A percentile compares a stretch with the other conserved stretches of the same genome.
Conservation (phyloP, 2,888 invertebrate species). For the Sicus ferrugineus region DNA sequence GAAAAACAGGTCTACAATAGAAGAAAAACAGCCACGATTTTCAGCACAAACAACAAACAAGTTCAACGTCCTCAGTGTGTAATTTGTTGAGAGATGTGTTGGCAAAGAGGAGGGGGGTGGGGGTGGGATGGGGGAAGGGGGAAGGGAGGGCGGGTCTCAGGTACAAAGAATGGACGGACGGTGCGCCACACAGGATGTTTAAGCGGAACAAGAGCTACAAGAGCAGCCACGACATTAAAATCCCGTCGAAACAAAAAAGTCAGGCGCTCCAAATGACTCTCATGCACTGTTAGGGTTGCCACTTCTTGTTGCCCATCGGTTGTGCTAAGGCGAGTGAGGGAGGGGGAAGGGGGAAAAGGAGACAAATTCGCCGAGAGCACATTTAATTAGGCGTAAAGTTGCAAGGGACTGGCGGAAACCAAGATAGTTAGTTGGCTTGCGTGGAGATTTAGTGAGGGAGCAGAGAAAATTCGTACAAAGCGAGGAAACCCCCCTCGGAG, state of each 20-base stretch:
- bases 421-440: too few species aligned
- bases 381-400: constrained; percentile 20
- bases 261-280: neutral
- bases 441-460: too few species aligned
- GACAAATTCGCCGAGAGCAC: neutral
- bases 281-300: constrained; percentile 6
- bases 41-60: constrained; percentile 1
- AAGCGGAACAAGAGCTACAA: constrained; percentile 35
- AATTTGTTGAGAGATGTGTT: constrained; percentile 8
- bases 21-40: neutral
- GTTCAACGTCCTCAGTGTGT: constrained; percentile 30
- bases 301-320: neutral
- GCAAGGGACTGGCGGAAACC: neutral
- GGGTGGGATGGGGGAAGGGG: neutral
- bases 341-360: neutral
- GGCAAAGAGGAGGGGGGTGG: neutral
- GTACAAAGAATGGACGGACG: too few species aligned
- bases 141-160: too few species aligned
- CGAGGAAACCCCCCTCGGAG: too few species aligned
- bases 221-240: constrained; percentile 17
- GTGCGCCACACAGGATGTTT: neutral
- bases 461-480: too few species aligned
- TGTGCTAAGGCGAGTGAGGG: neutral
- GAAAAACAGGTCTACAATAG: neutral
- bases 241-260: neutral